Evolutionary conservation across 2,888 invertebrate genomes (phyloP), one percentile per base, ranked within the genome.

Genomic region (Clostera curtula): DNA sequence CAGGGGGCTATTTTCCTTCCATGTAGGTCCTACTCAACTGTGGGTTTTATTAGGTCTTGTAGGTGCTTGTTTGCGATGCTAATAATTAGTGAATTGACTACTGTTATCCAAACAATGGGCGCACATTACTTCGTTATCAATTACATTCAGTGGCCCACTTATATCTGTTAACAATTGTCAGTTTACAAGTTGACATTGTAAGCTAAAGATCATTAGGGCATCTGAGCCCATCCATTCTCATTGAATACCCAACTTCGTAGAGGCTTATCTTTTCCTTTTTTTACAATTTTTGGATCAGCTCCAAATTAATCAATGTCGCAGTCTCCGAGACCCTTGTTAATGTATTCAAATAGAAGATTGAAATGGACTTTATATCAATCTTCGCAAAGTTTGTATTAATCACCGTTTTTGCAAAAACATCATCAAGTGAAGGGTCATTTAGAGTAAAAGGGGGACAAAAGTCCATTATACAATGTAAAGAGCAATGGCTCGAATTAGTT

Each of bases 401-500:
- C 33, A 71, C 70, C 70, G 66, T 69, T 73, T 64, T 60, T 58
- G 58, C 48, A 48, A 61, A 59, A 67, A 64, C 56, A 64, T 60
- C 54, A 57, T 64, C 49, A 45, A 52, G 55, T 49, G 63, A 50
- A 59, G 48, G 34, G 24, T 31, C 10, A 29, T 34, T 29, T 20
- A 56, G 61, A 49, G 53, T 47, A 57, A 56, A 56, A 72, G 71
- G 72, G 63, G 54, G 60, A 67, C 69, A 67, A 76, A 72, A 75
- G 63, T 63, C 70, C 58, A 61, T 68, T 69, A 67, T 56, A 49
- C 36, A 49, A 50, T 67, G 58, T 65, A 70, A 73, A 70, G 69
- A 67, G 74, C 73, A 74, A 67, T 74, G 71, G 68, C 70, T 75
- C 73, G 74, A 80, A 83, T 83, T 82, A 80, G 83, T 80, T 70